Percentiles rank a stretch among this genome's conserved stretches.
Conservation (phyloP, 2,113 vertebrate genomes). For the Thunnus maccoyii region DNA sequence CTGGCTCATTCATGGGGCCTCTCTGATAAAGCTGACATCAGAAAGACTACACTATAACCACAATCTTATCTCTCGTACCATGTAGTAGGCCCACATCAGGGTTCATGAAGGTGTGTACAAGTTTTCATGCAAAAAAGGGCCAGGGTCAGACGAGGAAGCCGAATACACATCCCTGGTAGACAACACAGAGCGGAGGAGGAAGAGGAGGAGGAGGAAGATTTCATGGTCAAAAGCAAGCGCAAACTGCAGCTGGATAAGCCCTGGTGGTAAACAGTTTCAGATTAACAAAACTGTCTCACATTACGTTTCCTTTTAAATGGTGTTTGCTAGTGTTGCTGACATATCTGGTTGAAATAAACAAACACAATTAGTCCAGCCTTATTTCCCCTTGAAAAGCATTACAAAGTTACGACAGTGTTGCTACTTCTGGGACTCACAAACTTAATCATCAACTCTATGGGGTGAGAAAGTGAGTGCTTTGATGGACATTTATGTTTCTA, state of each 20-base stretch:
- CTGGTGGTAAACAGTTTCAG: conserved; percentile 11
- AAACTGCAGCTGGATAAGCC: conserved; percentile 36
- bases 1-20: conserved; percentile 62
- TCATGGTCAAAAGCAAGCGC: conserved; percentile 27
- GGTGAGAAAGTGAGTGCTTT: conserved; percentile 29
- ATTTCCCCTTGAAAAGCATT: too few species aligned
- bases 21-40: conserved; percentile 70
- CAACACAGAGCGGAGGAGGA: conserved; percentile 19
- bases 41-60: conserved; percentile 49
- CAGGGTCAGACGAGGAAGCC: conserved; percentile 25
- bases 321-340: background rate
- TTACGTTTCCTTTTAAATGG: background rate
- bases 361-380: too few species aligned
- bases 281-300: background rate
- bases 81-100: conserved; percentile 70
- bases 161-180: conserved; percentile 24
- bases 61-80: conserved; percentile 62
- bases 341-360: background rate
- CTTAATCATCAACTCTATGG: background rate
- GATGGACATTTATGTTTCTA: conserved; percentile 12
- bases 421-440: background rate
- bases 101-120: conserved; percentile 52
- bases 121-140: conserved; percentile 28
- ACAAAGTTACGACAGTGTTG: too few species aligned
- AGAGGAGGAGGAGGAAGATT: conserved; percentile 25